Evolutionary conservation across 2,888 invertebrate genomes (phyloP), one percentile per base, ranked within the genome.

Genomic region (Patella ulyssiponensis): DNA sequence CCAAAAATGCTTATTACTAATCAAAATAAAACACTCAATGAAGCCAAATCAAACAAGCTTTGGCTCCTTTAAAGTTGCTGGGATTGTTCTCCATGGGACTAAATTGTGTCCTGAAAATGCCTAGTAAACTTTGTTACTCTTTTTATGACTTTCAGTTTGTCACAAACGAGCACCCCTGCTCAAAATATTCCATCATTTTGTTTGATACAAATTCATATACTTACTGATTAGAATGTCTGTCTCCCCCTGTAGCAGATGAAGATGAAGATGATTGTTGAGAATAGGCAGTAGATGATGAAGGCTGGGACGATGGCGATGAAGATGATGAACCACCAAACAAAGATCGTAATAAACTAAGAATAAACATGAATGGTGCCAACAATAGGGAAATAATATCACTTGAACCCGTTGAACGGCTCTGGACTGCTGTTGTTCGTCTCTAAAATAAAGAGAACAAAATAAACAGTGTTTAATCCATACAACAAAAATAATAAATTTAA

Each of bases 361-460:
- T 90, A 64, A 93, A 92, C 14, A 94, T 88, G 7, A 95, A 92
- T 0, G 94, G 94, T 5, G 94, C 91, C 33, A 95, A 87, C 2
- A 95, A 85, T 0, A 94, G 91, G 89, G 94, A 94, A 82, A 95
- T 90, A 15, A 95, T 88, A 69, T 93, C 80, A 12, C 53, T 33
- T 15, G 73, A 74, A 7, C 79, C 77, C 14, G 51, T 58, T 15
- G 71, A 56, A 27, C 73, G 23, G 3, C 58, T 72, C 27, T n/a
- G 52, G 12, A 64, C 70, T 15, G 44, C 23, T 0, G 77, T 54
- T 15, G 58, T 20, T 20, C 20, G 58, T 15, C 71, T 72, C 81
- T 81, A 75, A 20, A 76, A 71, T 7, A 53, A 56, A 56, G 51
- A 58, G 33, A 20, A 27, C n/a, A 58, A 27, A 73, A 74, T 73